Evolutionary conservation across 2,797 vertebrate genomes (phyloP).

Genomic region (Phoeniculus purpureus): DNA sequence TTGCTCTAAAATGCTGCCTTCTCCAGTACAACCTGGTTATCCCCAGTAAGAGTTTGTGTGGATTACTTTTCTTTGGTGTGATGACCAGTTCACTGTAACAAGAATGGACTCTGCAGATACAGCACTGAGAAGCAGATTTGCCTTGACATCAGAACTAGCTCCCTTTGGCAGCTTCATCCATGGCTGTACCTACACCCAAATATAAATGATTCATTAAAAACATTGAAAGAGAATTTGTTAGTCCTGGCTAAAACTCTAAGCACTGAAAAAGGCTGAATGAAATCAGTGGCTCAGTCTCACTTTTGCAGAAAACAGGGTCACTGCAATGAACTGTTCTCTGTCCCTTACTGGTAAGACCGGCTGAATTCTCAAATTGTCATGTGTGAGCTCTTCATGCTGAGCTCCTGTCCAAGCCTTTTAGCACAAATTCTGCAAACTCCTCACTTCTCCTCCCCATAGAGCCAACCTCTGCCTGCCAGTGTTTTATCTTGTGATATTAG

Average conservation of each 20-base stretch:
- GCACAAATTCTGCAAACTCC: neutral
- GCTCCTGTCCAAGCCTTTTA: neutral
- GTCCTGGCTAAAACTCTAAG: neutral
- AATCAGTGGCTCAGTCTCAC: neutral
- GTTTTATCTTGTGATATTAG: conserved; percentile 3
- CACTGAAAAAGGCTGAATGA: neutral
- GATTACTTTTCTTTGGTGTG: neutral
- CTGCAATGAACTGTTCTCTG: neutral
- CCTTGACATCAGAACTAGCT: neutral
- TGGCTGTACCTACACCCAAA: neutral
- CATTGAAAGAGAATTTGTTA: neutral
- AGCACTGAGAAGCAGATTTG: neutral
- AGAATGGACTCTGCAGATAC: neutral
- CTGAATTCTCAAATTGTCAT: neutral
- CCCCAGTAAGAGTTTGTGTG: neutral
- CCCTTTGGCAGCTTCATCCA: neutral
- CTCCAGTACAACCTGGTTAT: neutral
- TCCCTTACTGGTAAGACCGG: neutral
- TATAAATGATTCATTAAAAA: neutral
- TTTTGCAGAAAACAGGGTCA: neutral
- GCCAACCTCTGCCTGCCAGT: neutral
- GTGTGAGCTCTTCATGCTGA: neutral
- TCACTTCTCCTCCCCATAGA: neutral
- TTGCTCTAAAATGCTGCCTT: neutral
- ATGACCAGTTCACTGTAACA: neutral